Percentiles rank a stretch among this genome's conserved stretches.
Conservation (phyloP, 2,113 vertebrate genomes). For the Rhizomys pruinosus region DNA sequence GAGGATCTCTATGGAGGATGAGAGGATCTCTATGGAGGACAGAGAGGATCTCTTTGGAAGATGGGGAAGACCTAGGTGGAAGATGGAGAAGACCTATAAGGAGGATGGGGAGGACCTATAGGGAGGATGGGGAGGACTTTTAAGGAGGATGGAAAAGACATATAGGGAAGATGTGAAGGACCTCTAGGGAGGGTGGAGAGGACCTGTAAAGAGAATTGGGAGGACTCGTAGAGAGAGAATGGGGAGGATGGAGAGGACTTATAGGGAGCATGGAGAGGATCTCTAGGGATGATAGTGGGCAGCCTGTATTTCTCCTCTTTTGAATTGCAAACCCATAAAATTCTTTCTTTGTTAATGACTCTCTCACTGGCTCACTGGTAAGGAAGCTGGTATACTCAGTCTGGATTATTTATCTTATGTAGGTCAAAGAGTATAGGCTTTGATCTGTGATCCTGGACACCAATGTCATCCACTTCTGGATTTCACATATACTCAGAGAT, state of each 20-base stretch:
- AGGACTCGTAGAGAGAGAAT: background rate
- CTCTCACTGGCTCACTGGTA: background rate
- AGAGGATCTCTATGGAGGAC: background rate
- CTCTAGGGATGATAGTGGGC: background rate
- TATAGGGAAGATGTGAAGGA: background rate
- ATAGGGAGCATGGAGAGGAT: background rate
- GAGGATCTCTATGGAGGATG: background rate
- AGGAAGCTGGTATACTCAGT: background rate
- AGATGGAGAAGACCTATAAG: too few species aligned
- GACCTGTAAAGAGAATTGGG: background rate
- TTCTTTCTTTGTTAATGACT: background rate
- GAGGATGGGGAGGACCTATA: background rate
- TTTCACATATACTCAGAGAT: constrained; percentile 12
- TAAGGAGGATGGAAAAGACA: background rate
- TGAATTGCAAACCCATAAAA: background rate
- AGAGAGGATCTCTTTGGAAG: background rate
- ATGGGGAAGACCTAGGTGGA: background rate
- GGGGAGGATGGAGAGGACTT: background rate
- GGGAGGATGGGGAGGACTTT: background rate
- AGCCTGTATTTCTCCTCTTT: background rate
- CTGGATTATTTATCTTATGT: background rate
- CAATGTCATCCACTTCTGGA: background rate
- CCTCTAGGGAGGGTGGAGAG: background rate
- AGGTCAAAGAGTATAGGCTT: background rate
- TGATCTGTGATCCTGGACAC: constrained; percentile 2